Conservation (phyloP, 2,888 invertebrate genomes). For the Phortica magna region DNA sequence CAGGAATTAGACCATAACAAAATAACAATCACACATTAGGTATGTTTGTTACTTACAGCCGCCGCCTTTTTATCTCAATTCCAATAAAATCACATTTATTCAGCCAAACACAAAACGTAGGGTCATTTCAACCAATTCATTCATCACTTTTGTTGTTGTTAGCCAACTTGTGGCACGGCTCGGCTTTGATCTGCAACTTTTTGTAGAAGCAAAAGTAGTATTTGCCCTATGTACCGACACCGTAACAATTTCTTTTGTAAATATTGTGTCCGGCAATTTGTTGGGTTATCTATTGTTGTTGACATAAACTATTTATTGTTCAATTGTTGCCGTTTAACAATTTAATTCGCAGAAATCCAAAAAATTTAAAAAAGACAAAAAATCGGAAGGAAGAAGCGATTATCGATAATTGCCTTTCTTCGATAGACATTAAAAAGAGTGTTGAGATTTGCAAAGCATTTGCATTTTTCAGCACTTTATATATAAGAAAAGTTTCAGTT, state of each 20-base stretch:
- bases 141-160: background rate
- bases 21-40: background rate
- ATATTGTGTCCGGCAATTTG: constrained; percentile 52
- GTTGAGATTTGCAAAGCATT: background rate
- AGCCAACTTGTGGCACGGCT: background rate
- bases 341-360: constrained; percentile 65
- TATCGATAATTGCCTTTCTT: background rate
- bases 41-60: too few species aligned
- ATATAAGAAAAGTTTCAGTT: background rate
- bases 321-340: constrained; percentile 58
- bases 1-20: too few species aligned
- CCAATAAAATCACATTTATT: background rate
- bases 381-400: constrained; percentile 62
- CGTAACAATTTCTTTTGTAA: constrained; percentile 56
- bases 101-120: background rate
- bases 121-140: background rate
- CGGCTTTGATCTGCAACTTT: constrained; percentile 44
- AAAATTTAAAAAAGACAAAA: background rate
- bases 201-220: background rate
- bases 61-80: background rate
- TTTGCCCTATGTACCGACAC: constrained; percentile 57
- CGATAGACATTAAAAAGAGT: background rate
- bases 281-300: constrained; percentile 66
- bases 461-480: background rate
- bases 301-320: constrained; percentile 41